Base-by-base conservation (phyloP, 1,140 invertebrate genomes). In the Ips typographus region DNA sequence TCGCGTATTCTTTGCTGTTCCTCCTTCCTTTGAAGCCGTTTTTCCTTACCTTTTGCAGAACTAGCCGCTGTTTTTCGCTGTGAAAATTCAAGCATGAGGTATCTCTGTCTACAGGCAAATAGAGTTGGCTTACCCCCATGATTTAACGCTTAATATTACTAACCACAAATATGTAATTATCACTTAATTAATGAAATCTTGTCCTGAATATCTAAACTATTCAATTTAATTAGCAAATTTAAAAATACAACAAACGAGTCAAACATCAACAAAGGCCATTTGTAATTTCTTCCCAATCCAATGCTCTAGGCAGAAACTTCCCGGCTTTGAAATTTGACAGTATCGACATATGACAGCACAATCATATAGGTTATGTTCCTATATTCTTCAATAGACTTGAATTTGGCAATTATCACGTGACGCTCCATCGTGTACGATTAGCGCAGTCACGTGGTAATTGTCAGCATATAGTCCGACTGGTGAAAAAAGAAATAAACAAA, bases 1-100 rank as follows among this genome's bases (percentile, higher is more conserved):
- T 76, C 71, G 1, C 76, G 74, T 55, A 82, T 77, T 72, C 76
- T 75, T 44, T 78, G 73, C 57, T 81, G 80, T 73, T 82, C 80
- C 68, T 82, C 80, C 71, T 81, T 82, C 22, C 80, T 71, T 70
- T 79, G 77, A 22, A 79, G 64, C 38, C 81, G 77, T 71, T 80
- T 82, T 76, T 81, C 80, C 74, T 81, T 82, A 51, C 80, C 75
- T 80, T 82, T 76, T 2, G 69, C 68, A 41, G 69, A 63, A 58
- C 74, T 76, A 51, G 74, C 71, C 8, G 71, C 72, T 47, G 72
- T 72, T 73, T 75, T 75, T 64, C 74, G 72, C 72, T 73, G 38
- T 22, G 40, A 1, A 38, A 40, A 59, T 59, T 41, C 7, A 42
- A 40, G 7, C 38, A 59, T 3, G 44, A 49, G 22, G 44, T 49